Percentiles rank a stretch among this genome's conserved stretches.
These are phyloP conservation scores for Reticulitermes speratus DNA, from an alignment of 1,140 invertebrate genomes.

Conservation along the genomic window DNA sequence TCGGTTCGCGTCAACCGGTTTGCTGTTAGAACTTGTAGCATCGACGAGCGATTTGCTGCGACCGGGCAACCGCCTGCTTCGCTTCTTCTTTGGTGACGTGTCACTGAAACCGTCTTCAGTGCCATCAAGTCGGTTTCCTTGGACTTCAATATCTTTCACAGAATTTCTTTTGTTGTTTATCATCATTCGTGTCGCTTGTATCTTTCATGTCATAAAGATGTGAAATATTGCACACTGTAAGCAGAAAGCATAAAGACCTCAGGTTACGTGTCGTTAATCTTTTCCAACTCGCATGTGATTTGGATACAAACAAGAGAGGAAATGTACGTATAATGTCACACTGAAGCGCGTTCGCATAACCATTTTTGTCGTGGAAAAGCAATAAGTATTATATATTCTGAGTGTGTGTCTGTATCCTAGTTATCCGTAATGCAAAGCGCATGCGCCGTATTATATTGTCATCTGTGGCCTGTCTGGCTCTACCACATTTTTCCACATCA, in stretches of 20 bases:
- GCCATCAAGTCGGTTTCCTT: background rate
- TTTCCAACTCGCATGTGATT: background rate
- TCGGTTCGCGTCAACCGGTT: background rate
- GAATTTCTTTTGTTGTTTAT: background rate
- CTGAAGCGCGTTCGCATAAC: too few relatives aligned
- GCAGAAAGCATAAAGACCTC: background rate
- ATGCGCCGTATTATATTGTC: too few relatives aligned
- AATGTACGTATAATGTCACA: too few relatives aligned
- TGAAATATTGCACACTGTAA: background rate
- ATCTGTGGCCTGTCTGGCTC: too few relatives aligned
- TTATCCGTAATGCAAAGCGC: too few relatives aligned
- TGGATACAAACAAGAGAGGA: too few relatives aligned
- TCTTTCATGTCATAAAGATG: too few relatives aligned
- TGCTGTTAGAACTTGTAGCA: background rate
- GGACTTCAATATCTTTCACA: background rate
- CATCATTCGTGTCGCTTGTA: background rate
- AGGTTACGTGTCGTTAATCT: background rate
- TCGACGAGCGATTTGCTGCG: background rate
- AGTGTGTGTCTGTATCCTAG: too few relatives aligned
- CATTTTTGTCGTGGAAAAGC: too few relatives aligned
- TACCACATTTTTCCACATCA: too few relatives aligned
- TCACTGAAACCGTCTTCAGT: background rate
- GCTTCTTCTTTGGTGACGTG: background rate
- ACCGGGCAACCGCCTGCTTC: background rate
- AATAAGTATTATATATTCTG: too few relatives aligned